Evolutionary conservation across 2,797 vertebrate genomes (phyloP).

Genomic region (Xiphophorus birchmanni): DNA sequence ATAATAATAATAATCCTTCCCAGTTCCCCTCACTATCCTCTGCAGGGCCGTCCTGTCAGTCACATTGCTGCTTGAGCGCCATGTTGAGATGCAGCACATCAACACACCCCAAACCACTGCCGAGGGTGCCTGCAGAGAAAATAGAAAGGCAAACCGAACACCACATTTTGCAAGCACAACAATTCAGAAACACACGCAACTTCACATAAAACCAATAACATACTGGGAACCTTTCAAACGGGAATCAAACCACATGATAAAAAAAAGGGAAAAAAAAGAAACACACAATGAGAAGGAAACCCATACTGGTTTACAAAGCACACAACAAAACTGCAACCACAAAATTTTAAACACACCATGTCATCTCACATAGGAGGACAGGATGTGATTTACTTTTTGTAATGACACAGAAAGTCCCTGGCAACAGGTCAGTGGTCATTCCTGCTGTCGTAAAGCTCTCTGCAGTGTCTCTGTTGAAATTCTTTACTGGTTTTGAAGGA

Average conservation of each 20-base stretch:
- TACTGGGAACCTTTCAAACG: background rate
- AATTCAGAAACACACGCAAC: background rate
- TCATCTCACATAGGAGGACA: background rate
- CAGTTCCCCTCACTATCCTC: background rate
- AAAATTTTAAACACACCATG: background rate
- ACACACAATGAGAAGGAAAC: background rate
- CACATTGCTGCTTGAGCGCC: background rate
- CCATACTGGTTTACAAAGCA: background rate
- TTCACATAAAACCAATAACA: background rate
- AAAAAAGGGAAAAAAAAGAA: background rate
- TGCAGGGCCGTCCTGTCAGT: background rate
- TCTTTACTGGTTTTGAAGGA: background rate
- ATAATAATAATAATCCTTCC: background rate
- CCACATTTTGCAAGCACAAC: background rate
- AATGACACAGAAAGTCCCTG: constrained; percentile 7
- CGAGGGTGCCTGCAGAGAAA: background rate
- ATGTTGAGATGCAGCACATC: background rate
- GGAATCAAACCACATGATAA: background rate
- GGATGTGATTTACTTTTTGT: background rate
- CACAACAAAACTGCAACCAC: background rate
- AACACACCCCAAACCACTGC: background rate
- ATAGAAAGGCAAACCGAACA: background rate
- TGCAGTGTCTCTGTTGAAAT: background rate
- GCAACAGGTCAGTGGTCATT: constrained; percentile 1
- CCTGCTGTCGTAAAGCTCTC: background rate